These are phyloP conservation scores for Drosophila azteca DNA, from an alignment of 1,140 invertebrate species.

Conservation along the genomic window DNA sequence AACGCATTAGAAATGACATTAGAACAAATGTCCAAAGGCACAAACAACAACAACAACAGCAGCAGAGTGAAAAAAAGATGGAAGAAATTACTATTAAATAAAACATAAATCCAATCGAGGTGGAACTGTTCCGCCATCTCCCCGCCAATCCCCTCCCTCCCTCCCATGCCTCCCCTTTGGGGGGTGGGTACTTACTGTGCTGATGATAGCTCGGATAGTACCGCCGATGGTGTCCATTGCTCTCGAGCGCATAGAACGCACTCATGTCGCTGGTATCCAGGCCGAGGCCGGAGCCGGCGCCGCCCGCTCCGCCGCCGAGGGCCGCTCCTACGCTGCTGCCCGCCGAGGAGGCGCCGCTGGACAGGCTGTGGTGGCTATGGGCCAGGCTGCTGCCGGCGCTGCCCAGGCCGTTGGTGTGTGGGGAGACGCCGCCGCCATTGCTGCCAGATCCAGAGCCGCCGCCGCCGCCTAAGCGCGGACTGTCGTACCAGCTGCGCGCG, in stretches of 20 bases:
- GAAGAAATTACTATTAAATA: conserved; percentile 65
- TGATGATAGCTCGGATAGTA: conserved; percentile 83
- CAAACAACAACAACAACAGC: conserved; percentile 15
- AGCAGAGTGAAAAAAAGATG: conserved; percentile 38
- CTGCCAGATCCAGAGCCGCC: conserved; percentile 37
- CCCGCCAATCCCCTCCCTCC: too few species aligned
- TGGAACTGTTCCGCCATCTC: neutral
- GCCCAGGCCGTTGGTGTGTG: conserved; percentile 77
- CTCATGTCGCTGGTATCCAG: conserved; percentile 82
- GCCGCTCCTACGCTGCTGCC: conserved; percentile 69
- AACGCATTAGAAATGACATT: conserved; percentile 83
- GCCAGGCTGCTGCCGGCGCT: conserved; percentile 71
- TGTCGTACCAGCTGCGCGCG: conserved; percentile 83
- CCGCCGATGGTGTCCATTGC: conserved; percentile 80
- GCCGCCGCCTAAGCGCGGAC: conserved; percentile 79
- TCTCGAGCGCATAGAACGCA: conserved; percentile 82
- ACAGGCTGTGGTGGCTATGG: conserved; percentile 78
- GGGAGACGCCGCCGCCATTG: conserved; percentile 70
- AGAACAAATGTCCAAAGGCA: conserved; percentile 66
- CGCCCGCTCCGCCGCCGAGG: conserved; percentile 62
- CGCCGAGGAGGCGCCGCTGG: conserved; percentile 72
- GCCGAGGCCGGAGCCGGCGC: conserved; percentile 60
- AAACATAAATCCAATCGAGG: conserved; percentile 49
- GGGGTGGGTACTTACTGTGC: conserved; percentile 76
- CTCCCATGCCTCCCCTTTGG: too few species aligned